These are phyloP conservation scores for Ageneiosus marmoratus DNA, from an alignment of 2,113 vertebrate genomes.

Conservation along the genomic window DNA sequence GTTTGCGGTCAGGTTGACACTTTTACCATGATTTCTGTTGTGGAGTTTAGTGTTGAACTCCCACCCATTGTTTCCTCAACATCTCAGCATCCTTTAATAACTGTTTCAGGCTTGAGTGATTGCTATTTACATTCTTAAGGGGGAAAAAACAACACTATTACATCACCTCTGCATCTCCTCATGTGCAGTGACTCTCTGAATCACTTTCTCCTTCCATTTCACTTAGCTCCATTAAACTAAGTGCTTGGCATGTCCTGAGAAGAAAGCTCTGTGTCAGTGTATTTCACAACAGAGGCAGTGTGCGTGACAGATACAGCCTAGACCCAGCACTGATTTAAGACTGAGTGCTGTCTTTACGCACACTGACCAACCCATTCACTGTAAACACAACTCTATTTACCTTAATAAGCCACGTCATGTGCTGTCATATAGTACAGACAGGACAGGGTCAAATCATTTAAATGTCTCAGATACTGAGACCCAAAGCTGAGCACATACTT, in stretches of 20 bases:
- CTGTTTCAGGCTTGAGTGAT: slow-evolving; percentile 28
- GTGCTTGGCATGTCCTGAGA: slow-evolving; percentile 41
- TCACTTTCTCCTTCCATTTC: slow-evolving; percentile 32
- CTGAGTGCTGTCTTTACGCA: slow-evolving; percentile 8
- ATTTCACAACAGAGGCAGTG: slow-evolving; percentile 20
- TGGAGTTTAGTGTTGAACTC: neutral
- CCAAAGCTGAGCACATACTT: neutral
- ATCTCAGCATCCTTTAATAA: slow-evolving; percentile 19
- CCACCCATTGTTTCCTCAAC: neutral
- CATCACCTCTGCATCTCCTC: slow-evolving; percentile 42
- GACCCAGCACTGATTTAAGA: slow-evolving; percentile 23
- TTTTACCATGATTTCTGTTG: neutral
- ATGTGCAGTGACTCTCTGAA: slow-evolving; percentile 8
- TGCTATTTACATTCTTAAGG: slow-evolving; percentile 28
- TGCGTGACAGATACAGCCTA: slow-evolving; percentile 37
- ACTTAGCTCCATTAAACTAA: slow-evolving; percentile 53
- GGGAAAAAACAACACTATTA: slow-evolving; percentile 26
- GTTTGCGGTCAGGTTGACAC: neutral
- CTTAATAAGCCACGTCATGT: slow-evolving; percentile 19
- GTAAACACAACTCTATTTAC: slow-evolving; percentile 12
- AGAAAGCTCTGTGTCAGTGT: slow-evolving; percentile 22
- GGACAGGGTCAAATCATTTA: neutral
- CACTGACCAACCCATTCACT: slow-evolving; percentile 21
- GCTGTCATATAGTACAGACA: slow-evolving; percentile 4
- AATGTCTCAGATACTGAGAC: neutral